Evolutionary conservation across 2,113 vertebrate genomes (phyloP).

Genomic region (Labrus mixtus): DNA sequence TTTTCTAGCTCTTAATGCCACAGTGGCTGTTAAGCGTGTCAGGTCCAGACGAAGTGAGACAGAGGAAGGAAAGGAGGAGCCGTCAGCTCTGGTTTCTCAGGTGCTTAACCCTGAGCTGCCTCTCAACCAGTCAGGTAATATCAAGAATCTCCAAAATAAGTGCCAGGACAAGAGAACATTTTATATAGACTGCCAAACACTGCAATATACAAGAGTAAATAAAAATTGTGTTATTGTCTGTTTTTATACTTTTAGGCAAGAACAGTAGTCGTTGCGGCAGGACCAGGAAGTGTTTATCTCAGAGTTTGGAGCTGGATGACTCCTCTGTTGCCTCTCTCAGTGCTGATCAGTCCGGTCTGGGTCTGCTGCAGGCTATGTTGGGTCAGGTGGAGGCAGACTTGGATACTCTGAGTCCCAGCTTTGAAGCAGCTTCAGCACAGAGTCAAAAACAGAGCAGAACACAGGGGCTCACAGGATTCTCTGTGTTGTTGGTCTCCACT

Average conservation of each 20-base stretch:
- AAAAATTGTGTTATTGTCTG: neutral
- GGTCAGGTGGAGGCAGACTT: slow-evolving; percentile 88
- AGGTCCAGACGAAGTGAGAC: slow-evolving; percentile 70
- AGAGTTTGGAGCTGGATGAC: slow-evolving; percentile 60
- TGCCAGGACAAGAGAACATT: neutral
- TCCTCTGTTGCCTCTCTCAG: slow-evolving; percentile 68
- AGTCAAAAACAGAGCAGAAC: slow-evolving; percentile 47
- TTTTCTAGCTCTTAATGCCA: slow-evolving; percentile 88
- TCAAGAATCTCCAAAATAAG: neutral
- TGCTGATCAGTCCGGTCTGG: slow-evolving; percentile 83
- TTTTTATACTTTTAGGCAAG: slow-evolving; percentile 51
- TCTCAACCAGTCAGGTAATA: slow-evolving; percentile 77
- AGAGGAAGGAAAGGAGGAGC: slow-evolving; percentile 41
- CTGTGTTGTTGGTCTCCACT: slow-evolving; percentile 87
- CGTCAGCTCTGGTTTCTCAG: slow-evolving; percentile 76
- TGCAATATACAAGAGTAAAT: neutral
- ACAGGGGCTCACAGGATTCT: slow-evolving; percentile 90
- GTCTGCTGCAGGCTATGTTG: slow-evolving; percentile 88
- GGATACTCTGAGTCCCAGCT: slow-evolving; percentile 81
- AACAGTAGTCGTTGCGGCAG: slow-evolving; percentile 27
- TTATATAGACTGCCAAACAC: neutral
- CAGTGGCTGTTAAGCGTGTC: slow-evolving; percentile 83
- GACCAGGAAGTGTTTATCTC: slow-evolving; percentile 55
- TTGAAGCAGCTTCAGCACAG: slow-evolving; percentile 45
- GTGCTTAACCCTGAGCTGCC: slow-evolving; percentile 85